These are phyloP conservation scores for Hyperoplus lanceolatus DNA, from an alignment of 2,797 vertebrate species.

Conservation along the genomic window DNA sequence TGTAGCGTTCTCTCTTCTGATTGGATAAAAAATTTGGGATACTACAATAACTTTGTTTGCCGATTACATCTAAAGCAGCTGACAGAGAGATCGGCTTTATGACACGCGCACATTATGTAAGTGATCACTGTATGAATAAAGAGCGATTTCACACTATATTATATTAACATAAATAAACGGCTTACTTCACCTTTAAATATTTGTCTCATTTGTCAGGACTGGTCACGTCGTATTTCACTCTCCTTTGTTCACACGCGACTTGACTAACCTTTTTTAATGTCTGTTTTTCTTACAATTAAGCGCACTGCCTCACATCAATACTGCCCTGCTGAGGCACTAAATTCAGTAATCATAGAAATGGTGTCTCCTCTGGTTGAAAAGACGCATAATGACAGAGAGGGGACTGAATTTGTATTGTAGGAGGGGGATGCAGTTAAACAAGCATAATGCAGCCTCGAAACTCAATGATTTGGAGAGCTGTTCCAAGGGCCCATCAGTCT, in stretches of 20 bases:
- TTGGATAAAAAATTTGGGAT: no score
- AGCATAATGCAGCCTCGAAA: conserved; percentile 77
- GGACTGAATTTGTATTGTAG: conserved; percentile 75
- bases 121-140: background rate
- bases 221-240: conserved; percentile 46
- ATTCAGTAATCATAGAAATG: conserved; percentile 78
- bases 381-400: conserved; percentile 71
- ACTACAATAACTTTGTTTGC: no score
- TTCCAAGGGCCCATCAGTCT: conserved; percentile 82
- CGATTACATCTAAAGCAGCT: no score
- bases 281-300: conserved; percentile 34
- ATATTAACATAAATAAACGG: no score
- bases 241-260: conserved; percentile 36
- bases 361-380: conserved; percentile 69
- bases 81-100: no score
- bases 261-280: conserved; percentile 58
- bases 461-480: conserved; percentile 78
- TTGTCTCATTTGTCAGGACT: conserved; percentile 8
- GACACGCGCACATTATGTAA: no score
- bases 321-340: conserved; percentile 62
- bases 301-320: conserved; percentile 56
- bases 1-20: no score
- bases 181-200: no score
- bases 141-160: no score
- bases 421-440: conserved; percentile 79